Conservation (phyloP, 2,888 invertebrate species). For the Elegia similella region DNA sequence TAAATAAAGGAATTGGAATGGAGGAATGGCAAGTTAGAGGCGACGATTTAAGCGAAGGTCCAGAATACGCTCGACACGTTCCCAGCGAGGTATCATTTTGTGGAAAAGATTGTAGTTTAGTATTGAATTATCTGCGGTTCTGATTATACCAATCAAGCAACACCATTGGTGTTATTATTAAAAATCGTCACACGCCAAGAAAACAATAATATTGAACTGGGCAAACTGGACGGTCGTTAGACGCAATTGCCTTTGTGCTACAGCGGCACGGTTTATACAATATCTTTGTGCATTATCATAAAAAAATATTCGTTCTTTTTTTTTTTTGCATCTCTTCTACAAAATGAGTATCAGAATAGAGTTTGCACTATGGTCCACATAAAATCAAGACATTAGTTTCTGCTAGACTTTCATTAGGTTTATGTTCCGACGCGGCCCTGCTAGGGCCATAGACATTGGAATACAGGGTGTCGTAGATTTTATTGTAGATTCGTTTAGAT, state of each 20-base stretch:
- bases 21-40: neutral
- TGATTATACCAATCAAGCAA: too few species aligned
- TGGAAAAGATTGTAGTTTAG: neutral
- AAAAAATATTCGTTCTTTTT: too few species aligned
- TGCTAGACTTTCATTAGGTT: constrained; percentile 21
- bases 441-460: constrained; percentile 35
- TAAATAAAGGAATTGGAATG: neutral
- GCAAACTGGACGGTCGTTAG: too few species aligned
- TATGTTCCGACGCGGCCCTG: constrained; percentile 23
- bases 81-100: neutral
- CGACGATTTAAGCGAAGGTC: neutral
- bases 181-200: too few species aligned
- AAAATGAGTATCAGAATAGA: neutral
- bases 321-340: neutral
- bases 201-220: too few species aligned
- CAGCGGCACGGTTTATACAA: too few species aligned
- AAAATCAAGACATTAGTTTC: constrained; percentile 22
- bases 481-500: constrained; percentile 32
- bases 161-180: too few species aligned
- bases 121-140: too few species aligned
- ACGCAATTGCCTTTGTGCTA: too few species aligned
- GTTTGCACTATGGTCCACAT: neutral
- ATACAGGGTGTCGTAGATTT: constrained; percentile 55
- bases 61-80: too few species aligned
- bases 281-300: too few species aligned